Base-by-base conservation (phyloP, 2,113 vertebrate species). In the Sapajus apella region DNA sequence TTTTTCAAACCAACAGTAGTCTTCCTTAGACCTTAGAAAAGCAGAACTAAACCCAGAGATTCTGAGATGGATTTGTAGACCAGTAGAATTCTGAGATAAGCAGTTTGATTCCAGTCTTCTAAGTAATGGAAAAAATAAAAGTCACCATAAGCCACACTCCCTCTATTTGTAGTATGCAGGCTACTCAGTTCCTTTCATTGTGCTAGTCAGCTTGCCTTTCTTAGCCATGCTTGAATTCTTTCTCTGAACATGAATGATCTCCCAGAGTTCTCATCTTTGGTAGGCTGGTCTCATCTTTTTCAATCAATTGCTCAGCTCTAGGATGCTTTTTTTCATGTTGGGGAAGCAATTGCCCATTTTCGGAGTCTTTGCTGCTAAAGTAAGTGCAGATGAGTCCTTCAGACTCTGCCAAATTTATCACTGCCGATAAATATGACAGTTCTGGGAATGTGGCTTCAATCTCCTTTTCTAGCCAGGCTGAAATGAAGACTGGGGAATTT, bases 341-440 rank as follows among this genome's bases (percentile, higher is more conserved):
- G 55, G 75, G 87, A 96, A 97, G 95, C 81, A 85, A 92, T 94
- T 97, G 98, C 82, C 96, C 97, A 95, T 98, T 97, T 97, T 97
- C 93, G 43, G 86, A 97, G 76, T 96, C 81, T 97, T 95, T 97
- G 87, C 97, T 96, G 73, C 37, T 95, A 84, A 97, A 93, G 86
- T 95, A 75, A 96, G 95, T 96, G 91, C 89, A 96, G 95, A 96
- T 79, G 92, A 93, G 68, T 94, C 88, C 96, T 94, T 96, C 86
- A 58, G 82, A 92, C 79, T 94, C 88, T 95, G 92, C 95, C 96
- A 96, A 84, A 96, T 97, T 95, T 91, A 96, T 98, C 91, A 87
- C 89, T 89, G 88, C 90, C 0, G 20, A 86, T 97, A 97, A 97
- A 95, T 92, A 96, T 81, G 90, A 95, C 88, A 96, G 96, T 97